Base-by-base conservation (phyloP, 2,888 invertebrate genomes). In the Trachelus tabidus region DNA sequence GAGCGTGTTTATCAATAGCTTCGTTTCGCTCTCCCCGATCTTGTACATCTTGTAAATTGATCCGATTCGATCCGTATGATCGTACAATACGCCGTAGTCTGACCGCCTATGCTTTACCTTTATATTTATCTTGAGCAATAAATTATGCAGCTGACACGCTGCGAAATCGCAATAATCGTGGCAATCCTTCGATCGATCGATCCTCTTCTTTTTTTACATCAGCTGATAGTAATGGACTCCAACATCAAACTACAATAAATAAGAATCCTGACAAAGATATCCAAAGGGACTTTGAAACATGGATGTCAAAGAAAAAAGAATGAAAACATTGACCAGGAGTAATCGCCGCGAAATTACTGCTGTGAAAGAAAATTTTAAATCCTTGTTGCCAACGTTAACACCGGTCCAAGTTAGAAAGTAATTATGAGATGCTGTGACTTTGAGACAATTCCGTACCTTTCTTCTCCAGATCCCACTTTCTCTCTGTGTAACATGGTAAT, bases 331-430 rank as follows among this genome's bases (percentile, higher is more conserved):
- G 15, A 77, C 88, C 0, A 83, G 83, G 33, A 84, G 85, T 12
- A 79, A 80, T 4, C 81, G 79, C 56, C 75, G 83, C 23, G 84
- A 89, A 35, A 83, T 87, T 23, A 68, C 83, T 30, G 85, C 84
- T 76, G 82, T 86, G 11, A 89, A 90, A 68, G 81, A 81, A 2
- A 81, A 87, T 68, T 84, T 92, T 81, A 87, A 91, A 76, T 83
- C 85, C 0, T 85, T 85, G 35, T 82, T 93, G 34, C 92, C 92
- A 0, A 82, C 85, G 6, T 86, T 92, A 69, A 88, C 79, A 3
- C 79, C 88, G 1, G 81, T 87, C 11, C 89, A 92, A 81, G 89
- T 92, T 30, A 87, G 92, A 82, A 90, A 90, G 92, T 91, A 56
- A 56, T 56, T 23, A 23, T 9, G 23, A 15, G 56, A 56, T 56